Base-by-base conservation (phyloP, 2,888 invertebrate species). In the Phania funesta region DNA sequence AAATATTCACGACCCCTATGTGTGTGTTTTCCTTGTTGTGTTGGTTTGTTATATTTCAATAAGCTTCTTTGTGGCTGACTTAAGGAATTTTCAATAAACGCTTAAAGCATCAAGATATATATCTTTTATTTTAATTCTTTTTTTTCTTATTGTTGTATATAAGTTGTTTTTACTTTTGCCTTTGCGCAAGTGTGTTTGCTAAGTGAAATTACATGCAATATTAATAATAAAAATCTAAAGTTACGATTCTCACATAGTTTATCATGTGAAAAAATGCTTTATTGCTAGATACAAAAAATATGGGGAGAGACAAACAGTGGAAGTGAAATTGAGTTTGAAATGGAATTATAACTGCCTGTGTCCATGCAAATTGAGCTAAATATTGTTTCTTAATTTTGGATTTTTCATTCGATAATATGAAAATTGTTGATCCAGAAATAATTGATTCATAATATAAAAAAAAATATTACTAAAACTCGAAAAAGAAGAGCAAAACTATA, bases 61-160 rank as follows among this genome's bases (percentile, higher is more conserved):
- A 78, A 70, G 56, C 74, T 78, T 78, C 38, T 74, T 78, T 78
- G 64, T 64, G 74, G 74, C 58, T 82, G 74, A 78, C 77, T 74
- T 68, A 78, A 77, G 81, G 81, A 78, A 82, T 82, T 82, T 81
- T 77, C 78, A 82, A 78, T 78, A 82, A 82, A 68, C 73, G 78
- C 50, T 78, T 26, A 78, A 78, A 50, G 73, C 67, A 60, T 79
- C 65, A 73, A 60, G 16, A 41, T 52, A 38, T n/a, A n/a, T n/a
- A n/a, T n/a, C 35, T 26, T 18, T 35, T 35, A 2, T 58, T 48
- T 48, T 56, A 7, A 18, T 46, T 18, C 16, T 64, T 56, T 35
- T 4, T 29, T 5, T 64, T 64, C 29, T 22, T 29, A 4, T 13
- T 20, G n/a, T 11, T 18, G 16, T 0, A 13, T 24, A 29, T 52